phyloP scores from a whole-genome alignment of 2,888 invertebrate species.

The Acanthosepion lycidas region DNA sequence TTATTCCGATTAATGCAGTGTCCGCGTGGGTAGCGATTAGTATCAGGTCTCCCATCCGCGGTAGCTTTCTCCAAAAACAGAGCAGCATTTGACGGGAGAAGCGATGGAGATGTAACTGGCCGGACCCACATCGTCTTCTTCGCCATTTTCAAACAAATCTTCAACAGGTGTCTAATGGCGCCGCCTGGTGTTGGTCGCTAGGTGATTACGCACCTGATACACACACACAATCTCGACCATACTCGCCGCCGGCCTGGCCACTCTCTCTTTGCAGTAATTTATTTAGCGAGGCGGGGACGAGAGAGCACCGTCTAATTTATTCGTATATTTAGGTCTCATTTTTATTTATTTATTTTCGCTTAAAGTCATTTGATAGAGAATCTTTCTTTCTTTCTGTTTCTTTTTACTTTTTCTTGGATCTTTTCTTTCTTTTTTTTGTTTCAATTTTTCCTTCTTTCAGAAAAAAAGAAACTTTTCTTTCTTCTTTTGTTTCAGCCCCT shows the following conservation, averaged over 20 bases:
- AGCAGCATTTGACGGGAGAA: not conserved
- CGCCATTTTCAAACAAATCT: not conserved
- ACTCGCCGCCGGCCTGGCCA: not conserved
- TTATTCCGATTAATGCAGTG: not conserved
- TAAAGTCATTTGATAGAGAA: not conserved
- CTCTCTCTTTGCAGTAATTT: not conserved
- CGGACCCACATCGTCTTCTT: not conserved
- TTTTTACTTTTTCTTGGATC: too few relatives aligned
- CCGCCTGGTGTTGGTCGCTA: conserved; percentile 20
- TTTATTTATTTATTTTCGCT: not conserved
- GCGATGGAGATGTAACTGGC: not conserved
- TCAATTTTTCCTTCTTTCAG: not conserved
- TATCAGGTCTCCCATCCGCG: not conserved
- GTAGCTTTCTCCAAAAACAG: not conserved
- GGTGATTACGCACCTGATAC: not conserved
- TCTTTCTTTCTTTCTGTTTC: not conserved
- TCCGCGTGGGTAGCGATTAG: not conserved
- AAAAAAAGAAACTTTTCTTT: not conserved
- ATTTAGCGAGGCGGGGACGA: not conserved
- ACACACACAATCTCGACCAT: not conserved
- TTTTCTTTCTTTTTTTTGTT: not conserved
- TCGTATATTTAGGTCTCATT: not conserved
- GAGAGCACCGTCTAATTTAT: too few relatives aligned
- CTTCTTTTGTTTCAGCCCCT: too few relatives aligned
- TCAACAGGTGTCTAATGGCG: conserved; percentile 14